Conservation (phyloP, 1,140 invertebrate species). For the Pristionchus pacificus region DNA sequence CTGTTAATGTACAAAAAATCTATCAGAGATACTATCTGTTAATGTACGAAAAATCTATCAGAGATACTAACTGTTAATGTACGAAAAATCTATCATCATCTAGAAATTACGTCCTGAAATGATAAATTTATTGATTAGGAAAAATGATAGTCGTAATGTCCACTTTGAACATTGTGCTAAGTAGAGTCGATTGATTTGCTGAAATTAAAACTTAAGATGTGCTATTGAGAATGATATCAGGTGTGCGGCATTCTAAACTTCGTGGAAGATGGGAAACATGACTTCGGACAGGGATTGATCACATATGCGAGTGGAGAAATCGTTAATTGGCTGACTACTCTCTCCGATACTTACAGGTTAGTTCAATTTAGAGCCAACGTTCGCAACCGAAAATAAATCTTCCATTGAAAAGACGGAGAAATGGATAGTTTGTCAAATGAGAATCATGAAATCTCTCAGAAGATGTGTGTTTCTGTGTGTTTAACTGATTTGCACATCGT, state of each 20-base stretch:
- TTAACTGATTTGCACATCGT: too few species aligned
- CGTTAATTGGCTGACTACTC: slow-evolving; percentile 91
- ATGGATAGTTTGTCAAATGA: not conserved
- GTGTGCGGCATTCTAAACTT: slow-evolving; percentile 83
- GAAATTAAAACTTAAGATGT: not conserved
- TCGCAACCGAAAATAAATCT: not conserved
- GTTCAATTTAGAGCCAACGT: not conserved
- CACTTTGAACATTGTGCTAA: not conserved
- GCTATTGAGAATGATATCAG: too few species aligned
- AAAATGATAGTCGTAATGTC: too few species aligned
- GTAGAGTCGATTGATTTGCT: not conserved
- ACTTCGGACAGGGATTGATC: slow-evolving; percentile 94
- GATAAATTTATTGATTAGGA: too few species aligned
- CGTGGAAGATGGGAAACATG: slow-evolving; percentile 85
- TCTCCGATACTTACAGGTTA: slow-evolving; percentile 84
- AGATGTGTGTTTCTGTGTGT: too few species aligned
- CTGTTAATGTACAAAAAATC: not conserved
- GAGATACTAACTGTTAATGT: not conserved
- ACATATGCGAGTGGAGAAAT: slow-evolving; percentile 86
- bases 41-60: not conserved
- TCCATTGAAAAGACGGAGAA: not conserved
- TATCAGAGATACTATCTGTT: not conserved
- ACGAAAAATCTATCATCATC: too few species aligned
- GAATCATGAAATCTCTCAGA: too few species aligned
- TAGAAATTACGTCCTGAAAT: too few species aligned